Evolutionary conservation across 2,797 vertebrate genomes (phyloP), one percentile per base, ranked within the genome.

Genomic region (Myoxocephalus aenaeus): DNA sequence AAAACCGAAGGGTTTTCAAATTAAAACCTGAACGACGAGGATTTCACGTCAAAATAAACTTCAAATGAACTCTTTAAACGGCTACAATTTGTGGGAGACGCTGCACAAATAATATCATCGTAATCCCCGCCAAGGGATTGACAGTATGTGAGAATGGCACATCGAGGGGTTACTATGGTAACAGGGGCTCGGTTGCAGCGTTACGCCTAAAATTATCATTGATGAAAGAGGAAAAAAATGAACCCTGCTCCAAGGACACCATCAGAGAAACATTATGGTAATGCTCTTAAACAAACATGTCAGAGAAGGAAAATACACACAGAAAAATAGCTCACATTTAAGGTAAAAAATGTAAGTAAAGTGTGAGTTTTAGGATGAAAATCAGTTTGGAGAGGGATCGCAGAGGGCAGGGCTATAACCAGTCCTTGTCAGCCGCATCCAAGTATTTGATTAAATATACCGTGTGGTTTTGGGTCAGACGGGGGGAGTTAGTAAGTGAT

Each of bases 121-220:
- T 67, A 64, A 82, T 75, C 72, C 65, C 44, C 51, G 71, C 74
- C 75, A 81, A 72, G 82, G 77, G 77, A 90, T 73, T 85, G 86
- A 87, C 86, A 85, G 75, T 50, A 67, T 54, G 78, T 42, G 74
- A 73, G 86, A 70, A 73, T 80, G 73, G 77, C 75, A 81, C 72
- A 0, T 77, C 17, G 42, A 72, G 61, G 13, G 73, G 88, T 92
- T 90, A 56, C 81, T 59, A 79, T 75, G 77, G 90, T 62, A 83
- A 92, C 89, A 14, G 2, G 18, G 70, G 56, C 69, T 86, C 53
- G 0, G 64, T 80, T 80, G 73, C 79, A 65, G 74, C 36, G 44
- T 86, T 75, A n/a, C 69, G 75, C 59, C 69, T 80, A 56, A 62
- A 81, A 86, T 86, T 53, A 89, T 72, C 75, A 71, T 75, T 48